Evolutionary conservation across 2,888 invertebrate genomes (phyloP), one percentile per base, ranked within the genome.

Genomic region (Oxyteleia sp.): DNA sequence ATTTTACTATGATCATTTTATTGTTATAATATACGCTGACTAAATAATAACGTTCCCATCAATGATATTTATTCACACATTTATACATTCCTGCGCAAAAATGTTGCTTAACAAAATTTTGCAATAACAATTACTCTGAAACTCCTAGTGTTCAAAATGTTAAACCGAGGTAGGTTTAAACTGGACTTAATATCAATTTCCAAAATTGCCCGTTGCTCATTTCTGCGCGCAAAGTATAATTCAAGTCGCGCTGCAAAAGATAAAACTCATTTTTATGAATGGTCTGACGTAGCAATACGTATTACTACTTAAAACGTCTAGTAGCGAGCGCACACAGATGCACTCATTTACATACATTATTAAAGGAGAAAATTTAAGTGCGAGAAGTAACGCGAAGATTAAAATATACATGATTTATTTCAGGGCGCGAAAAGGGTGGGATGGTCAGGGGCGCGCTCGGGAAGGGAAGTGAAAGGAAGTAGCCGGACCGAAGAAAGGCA

Each of bases 401-500:
- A 80, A 84, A 84, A 84, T 76, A 75, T 84, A 72, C 75, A 84
- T 84, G 84, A 84, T 84, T 84, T 80, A 84, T 84, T 76, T 84
- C 49, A 47, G 57, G 72, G 74, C 64, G 66, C 63, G 68, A 57
- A 49, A 61, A 55, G 64, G 82, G 80, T 57, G 69, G 61, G 64
- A 38, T 20, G 55, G 10, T 49, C 72, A 57, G 72, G 68, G 71
- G 66, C 32, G 76, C 55, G 81, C 71, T 47, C 68, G 79, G 66
- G 10, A 74, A 71, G 80, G 78, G 82, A 74, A 81, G 71, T 75
- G 74, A 76, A 81, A 82, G 82, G 86, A 78, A 84, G 82, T 81
- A 80, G 81, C 81, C 57, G 51, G 83, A 81, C 81, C 57, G 87
- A 91, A 92, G 92, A 92, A 92, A 91, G 90, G 86, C 88, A 90